Evolutionary conservation across 2,113 vertebrate species (phyloP), one percentile per base, ranked within the genome.

Genomic region (Meleagris gallopavo): DNA sequence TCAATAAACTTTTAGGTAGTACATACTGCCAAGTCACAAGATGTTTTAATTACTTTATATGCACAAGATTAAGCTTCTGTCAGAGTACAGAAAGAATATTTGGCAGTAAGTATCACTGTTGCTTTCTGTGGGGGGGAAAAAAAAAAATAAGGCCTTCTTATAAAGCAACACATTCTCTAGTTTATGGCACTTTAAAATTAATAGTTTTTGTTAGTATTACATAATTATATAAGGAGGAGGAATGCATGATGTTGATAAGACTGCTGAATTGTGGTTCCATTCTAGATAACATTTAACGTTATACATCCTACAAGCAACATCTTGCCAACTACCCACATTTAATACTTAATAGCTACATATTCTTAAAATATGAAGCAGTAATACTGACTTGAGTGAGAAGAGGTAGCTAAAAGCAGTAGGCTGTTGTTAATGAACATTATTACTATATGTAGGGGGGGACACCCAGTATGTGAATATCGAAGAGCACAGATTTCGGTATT

Each of bases 31-130:
- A 45, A 2, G 14, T 60, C 55, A 60, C 38, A 54, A 64, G 9
- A 32, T 13, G 4, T 3, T 41, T 13, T 34, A 62, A 13, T 46
- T 86, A 61, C n/a, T 64, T 30, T 45, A 25, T 34, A 34, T 19
- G 25, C 41, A 79, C 72, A 75, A 45, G 10, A 25, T 32, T 38
- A 71, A 88, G 48, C 16, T 50, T 67, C 34, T 34, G 16, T 70
- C 36, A 84, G 0, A 0, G 6, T 36, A 60, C 5, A 87, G 55
- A 83, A 89, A 29, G 52, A 61, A 6, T 43, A 10, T 1, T 69
- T 83, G 86, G 60, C 55, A 67, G 57, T 29, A 57, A 11, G 36
- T 58, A 58, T 25, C 15, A 48, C n/a, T n/a, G n/a, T 30, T 25
- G 22, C 12, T 67, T 4, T 32, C 18, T 46, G 15, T 36, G 79